Evolutionary conservation across 1,140 invertebrate genomes (phyloP).

Genomic region (Antheraea pernyi): DNA sequence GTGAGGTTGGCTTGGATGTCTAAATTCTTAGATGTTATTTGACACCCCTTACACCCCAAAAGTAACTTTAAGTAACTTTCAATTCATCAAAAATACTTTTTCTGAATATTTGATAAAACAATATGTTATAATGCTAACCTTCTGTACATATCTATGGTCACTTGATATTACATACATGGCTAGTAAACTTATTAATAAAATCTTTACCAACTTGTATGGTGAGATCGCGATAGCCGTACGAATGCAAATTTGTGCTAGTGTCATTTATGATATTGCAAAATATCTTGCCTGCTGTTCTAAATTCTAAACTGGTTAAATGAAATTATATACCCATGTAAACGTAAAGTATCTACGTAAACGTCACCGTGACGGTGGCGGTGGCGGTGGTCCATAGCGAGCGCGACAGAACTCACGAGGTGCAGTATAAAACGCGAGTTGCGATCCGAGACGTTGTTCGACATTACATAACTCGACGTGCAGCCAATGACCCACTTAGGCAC

Average conservation of each 20-base stretch:
- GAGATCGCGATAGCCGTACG: neutral
- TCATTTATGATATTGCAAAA: constrained; percentile 18
- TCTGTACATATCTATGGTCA: neutral
- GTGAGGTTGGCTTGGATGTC: no score
- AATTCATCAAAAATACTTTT: no score
- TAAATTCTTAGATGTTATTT: no score
- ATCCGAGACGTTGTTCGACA: constrained; percentile 33
- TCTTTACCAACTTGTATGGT: neutral
- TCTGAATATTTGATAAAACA: no score
- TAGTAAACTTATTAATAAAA: neutral
- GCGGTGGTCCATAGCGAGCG: neutral
- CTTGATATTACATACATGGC: neutral
- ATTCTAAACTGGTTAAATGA: constrained; percentile 42
- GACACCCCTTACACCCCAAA: no score
- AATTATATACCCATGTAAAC: constrained; percentile 1
- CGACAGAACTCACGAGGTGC: constrained; percentile 16
- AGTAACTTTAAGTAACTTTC: no score
- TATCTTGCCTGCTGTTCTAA: constrained; percentile 29
- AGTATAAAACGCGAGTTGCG: constrained; percentile 26
- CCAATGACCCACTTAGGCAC: constrained; percentile 68
- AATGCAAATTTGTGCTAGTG: constrained; percentile 7
- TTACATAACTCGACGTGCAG: constrained; percentile 73
- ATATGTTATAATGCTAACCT: neutral
- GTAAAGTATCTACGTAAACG: constrained; percentile 22
- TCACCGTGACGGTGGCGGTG: constrained; percentile 34